Percentiles rank a stretch among this genome's conserved stretches.
phyloP scores from a whole-genome alignment of 2,797 vertebrate genomes.

The Phylloscopus collybita region DNA sequence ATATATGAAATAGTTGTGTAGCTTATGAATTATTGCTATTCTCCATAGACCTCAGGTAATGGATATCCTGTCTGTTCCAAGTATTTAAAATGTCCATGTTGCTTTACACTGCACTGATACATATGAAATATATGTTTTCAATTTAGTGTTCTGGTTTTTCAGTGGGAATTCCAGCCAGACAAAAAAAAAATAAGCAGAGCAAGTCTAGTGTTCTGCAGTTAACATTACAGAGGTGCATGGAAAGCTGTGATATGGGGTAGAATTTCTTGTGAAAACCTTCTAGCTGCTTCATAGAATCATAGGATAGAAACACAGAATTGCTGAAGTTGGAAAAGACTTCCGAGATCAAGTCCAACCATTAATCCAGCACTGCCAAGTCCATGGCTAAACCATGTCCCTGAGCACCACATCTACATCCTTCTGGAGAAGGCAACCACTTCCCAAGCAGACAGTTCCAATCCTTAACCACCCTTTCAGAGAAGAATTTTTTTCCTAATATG shows the following conservation, averaged over 20 bases:
- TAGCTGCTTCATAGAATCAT: not conserved
- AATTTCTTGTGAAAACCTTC: not conserved
- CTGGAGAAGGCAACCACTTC: too few species aligned
- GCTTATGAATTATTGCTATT: not conserved
- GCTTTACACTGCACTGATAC: not conserved
- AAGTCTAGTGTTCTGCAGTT: not conserved
- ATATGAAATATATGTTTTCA: not conserved
- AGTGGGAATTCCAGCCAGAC: not conserved
- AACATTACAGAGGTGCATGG: not conserved
- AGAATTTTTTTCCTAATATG: not conserved
- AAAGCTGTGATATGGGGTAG: not conserved
- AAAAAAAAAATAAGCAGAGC: not conserved
- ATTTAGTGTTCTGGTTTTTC: not conserved
- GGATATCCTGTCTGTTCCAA: not conserved
- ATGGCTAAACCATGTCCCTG: not conserved
- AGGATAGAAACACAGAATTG: not conserved
- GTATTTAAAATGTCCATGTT: not conserved
- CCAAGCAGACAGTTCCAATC: not conserved
- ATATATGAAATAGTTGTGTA: not conserved
- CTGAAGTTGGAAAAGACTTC: not conserved
- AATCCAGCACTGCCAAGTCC: not conserved
- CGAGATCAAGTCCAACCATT: not conserved
- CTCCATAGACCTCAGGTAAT: not conserved
- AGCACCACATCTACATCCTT: not conserved
- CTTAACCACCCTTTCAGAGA: not conserved